phyloP scores from a whole-genome alignment of 2,888 invertebrate genomes.

The Disparrhopalites patrizii region DNA sequence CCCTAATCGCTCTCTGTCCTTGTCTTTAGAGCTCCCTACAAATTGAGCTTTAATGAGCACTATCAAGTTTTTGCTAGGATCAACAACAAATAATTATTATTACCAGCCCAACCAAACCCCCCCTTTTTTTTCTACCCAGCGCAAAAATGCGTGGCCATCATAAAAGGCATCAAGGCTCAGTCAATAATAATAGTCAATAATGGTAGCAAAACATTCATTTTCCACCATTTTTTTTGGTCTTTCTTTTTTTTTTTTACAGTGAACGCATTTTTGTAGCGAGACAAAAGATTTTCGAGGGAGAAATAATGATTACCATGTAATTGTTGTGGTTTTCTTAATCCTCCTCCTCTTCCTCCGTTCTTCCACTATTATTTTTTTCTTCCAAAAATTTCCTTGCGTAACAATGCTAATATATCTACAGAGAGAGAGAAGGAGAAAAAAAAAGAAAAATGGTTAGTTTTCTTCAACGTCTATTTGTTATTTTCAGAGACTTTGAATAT shows the following conservation, averaged over 20 bases:
- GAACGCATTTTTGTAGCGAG: too few species aligned
- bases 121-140: not conserved
- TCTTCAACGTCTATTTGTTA: too few species aligned
- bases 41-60: conserved; percentile 10
- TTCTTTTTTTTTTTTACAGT: not conserved
- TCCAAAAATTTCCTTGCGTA: conserved; percentile 3
- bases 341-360: too few species aligned
- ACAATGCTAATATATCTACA: not conserved
- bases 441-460: not conserved
- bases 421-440: not conserved
- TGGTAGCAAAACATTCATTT: too few species aligned
- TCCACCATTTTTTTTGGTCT: too few species aligned
- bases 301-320: not conserved
- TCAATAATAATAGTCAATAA: too few species aligned
- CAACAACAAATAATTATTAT: conserved; percentile 11
- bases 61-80: conserved; percentile 18
- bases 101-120: too few species aligned
- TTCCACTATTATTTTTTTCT: too few species aligned
- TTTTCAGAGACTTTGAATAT: too few species aligned
- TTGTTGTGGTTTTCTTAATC: not conserved
- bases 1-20: conserved; percentile 18
- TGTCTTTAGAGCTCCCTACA: conserved; percentile 19
- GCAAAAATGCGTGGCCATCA: not conserved
- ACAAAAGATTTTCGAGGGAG: not conserved
- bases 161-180: conserved; percentile 1